Evolutionary conservation across 2,113 vertebrate species (phyloP).

Genomic region (Psilopsiagon aurifrons): DNA sequence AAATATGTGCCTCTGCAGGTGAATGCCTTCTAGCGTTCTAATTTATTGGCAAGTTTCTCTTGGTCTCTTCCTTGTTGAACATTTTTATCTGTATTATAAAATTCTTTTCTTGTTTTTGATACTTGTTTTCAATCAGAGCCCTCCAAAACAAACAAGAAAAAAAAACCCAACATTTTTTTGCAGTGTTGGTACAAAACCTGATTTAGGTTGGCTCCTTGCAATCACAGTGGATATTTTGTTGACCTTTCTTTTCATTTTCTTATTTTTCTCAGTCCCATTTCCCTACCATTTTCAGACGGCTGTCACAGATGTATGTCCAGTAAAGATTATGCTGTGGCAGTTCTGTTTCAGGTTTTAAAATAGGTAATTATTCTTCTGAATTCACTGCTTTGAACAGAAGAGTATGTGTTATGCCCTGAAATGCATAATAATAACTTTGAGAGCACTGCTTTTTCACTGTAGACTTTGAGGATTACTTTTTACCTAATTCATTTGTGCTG

Average conservation of each 20-base stretch:
- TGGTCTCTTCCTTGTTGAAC: neutral
- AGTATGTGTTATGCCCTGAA: neutral
- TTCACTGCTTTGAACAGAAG: neutral
- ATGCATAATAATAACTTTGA: neutral
- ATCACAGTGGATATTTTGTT: neutral
- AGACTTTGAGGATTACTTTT: neutral
- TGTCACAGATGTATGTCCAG: neutral
- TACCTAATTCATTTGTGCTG: neutral
- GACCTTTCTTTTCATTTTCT: neutral
- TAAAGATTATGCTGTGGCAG: neutral
- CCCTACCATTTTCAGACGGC: neutral
- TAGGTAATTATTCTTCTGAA: neutral
- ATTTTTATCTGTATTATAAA: conserved; percentile 8
- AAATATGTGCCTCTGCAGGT: neutral
- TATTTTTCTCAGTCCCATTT: neutral
- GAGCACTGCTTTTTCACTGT: neutral
- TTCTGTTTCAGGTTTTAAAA: neutral
- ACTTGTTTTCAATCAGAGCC: neutral
- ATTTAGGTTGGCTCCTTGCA: neutral
- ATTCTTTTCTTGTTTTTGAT: neutral
- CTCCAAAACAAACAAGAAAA: neutral
- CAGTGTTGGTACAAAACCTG: neutral
- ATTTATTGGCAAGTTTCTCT: neutral
- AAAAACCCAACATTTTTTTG: neutral
- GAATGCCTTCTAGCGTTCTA: conserved; percentile 11